Evolutionary conservation across 2,888 invertebrate genomes (phyloP), one percentile per base, ranked within the genome.

Genomic region (Spilosoma lubricipeda): DNA sequence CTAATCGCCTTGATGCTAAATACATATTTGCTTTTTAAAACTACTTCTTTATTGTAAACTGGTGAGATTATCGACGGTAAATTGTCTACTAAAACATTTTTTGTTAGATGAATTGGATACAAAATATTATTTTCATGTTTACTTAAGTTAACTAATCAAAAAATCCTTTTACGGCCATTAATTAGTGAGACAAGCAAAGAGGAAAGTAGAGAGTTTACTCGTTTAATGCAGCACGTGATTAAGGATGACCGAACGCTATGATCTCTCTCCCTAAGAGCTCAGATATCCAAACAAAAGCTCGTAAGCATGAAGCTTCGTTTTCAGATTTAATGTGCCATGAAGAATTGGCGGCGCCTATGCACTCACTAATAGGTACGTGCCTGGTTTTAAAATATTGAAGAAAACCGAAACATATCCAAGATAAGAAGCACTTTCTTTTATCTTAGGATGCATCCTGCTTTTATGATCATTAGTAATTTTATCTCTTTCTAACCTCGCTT

Each of bases 401-500:
- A 81, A 85, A 82, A 80, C 80, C 73, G 72, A 80, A 85, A 84
- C 81, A 79, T 84, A 76, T 78, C 79, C 82, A 85, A 88, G 91
- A 92, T 93, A 93, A 94, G 92, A 89, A 91, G 93, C 94, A 92
- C 93, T 94, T 91, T 90, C 90, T 91, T 92, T 93, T 93, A 94
- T 93, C 93, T 92, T 90, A 90, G 89, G 90, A 87, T 89, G 88
- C 87, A 89, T 89, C 90, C 90, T 89, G 88, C 90, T 88, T 89
- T 89, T 90, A 87, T 90, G 85, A 93, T 95, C 94, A 95, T 95
- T 94, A 93, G 93, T 90, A 90, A 85, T 81, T 85, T 89, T 86
- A 79, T 95, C 94, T 86, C 91, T 81, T 78, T 93, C 89, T 85
- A 75, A 80, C 85, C 92, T 91, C 93, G 93, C 92, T 93, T 85